A percentile compares a stretch with the other conserved stretches of the same genome.
phyloP scores from a whole-genome alignment of 2,113 vertebrate genomes.

The Anser brachyrhynchus region DNA sequence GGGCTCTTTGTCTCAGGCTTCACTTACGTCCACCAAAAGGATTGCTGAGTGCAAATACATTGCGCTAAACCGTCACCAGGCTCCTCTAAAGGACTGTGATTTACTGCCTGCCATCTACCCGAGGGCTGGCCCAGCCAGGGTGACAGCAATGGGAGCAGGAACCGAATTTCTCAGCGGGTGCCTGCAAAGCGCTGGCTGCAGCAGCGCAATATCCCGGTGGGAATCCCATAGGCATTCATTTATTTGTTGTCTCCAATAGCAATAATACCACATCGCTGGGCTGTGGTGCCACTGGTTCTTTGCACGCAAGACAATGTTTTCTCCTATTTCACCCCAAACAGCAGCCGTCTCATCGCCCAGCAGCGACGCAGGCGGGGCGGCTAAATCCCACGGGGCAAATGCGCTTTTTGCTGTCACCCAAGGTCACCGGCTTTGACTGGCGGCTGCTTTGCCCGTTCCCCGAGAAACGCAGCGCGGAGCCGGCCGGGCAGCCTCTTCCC shows the following conservation, averaged over 20 bases:
- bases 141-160: neutral
- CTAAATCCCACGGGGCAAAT: neutral
- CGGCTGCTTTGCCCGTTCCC: neutral
- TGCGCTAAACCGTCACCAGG: neutral
- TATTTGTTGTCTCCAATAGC: neutral
- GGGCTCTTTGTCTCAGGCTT: neutral
- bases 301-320: accelerated
- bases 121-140: neutral
- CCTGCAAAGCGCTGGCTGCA: accelerated
- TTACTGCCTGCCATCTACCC: neutral
- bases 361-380: accelerated
- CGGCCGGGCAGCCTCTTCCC: slow-evolving; percentile 12
- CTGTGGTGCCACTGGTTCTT: neutral
- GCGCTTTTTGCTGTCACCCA: neutral
- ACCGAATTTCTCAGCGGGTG: neutral
- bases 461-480: neutral
- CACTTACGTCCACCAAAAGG: neutral
- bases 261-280: neutral
- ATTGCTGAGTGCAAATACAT: neutral
- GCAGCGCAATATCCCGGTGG: accelerated
- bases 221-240: neutral
- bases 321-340: neutral
- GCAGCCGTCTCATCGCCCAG: neutral
- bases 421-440: neutral
- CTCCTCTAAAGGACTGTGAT: neutral